Evolutionary conservation across 1,140 invertebrate species (phyloP), one percentile per base, ranked within the genome.

Genomic region (Heterodera carotae): DNA sequence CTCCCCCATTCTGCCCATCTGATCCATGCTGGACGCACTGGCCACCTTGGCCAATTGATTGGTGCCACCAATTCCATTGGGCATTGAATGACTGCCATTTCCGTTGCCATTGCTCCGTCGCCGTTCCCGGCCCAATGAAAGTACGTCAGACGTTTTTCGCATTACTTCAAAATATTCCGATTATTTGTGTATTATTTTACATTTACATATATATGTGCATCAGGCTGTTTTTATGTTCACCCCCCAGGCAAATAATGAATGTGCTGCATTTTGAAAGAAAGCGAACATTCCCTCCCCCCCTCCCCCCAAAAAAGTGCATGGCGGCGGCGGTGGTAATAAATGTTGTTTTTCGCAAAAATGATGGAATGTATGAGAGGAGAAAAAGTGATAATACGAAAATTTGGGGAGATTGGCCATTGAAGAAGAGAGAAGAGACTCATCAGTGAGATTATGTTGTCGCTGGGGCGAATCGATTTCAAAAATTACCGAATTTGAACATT

Each of bases 11-110:
- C 70, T 36, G 56, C 69, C 6, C 18, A 73, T 66, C 18, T 66
- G 27, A 6, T 66, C 62, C 29, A 66, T 66, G 62, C 62, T 66
- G 27, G 29, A 31, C 62, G 15, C 62, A 4, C 62, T 66, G 8
- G 25, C 62, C 36, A 73, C 70, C 31, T 64, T 73, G 70, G 22
- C 43, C 31, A 73, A 27, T 27, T 34, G 22, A 18, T 64, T 34
- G 10, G 33, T 60, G 36, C 70, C 62, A 18, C 43, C 43, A 29
- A 31, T 56, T 25, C 48, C 48, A 22, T 56, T 56, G 5, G 48
- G 15, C 48, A 56, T 18, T 22, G 39, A 56, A 4, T 29, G 29
- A 29, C 22, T n/a, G 15, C 43, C 70, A 33, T 29, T 60, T 12
- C 29, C 12, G 3, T 29, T 29, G 34, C 62, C 70, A 60, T 73